Base-by-base conservation (phyloP, 2,113 vertebrate genomes). In the Percina caprodes region DNA sequence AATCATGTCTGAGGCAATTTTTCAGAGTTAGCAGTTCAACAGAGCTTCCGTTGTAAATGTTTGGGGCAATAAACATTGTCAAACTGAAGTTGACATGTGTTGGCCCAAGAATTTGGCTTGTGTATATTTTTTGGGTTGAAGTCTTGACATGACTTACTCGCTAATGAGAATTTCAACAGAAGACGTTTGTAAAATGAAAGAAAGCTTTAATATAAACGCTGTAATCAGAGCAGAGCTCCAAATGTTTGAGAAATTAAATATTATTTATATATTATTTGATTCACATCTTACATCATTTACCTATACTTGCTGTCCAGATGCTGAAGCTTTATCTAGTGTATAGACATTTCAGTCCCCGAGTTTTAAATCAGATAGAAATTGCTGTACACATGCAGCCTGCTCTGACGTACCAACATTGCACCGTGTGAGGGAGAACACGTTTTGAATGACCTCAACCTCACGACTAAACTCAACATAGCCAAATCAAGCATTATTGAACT, bases 401-500 rank as follows among this genome's bases (percentile, higher is more conserved):
- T 52, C 24, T 48, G 58, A 86, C 30, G 3, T 81, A 79, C 72
- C 77, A 75, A 74, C 62, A 83, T 69, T 77, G 48, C 42, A 42
- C 49, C 6, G 23, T 84, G 81, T 6, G 61, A 54, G 72, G 42
- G 55, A 83, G 82, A 84, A 76, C 77, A 83, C 72, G 74, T 81
- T 87, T 75, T 8, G 30, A 88, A 81, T 85, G 86, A 89, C 90
- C 90, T 92, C 85, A 77, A 69, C 68, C 87, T 76, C 80, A 42
- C 45, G 59, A 85, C 86, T 66, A 70, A 90, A 89, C 89, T 66
- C 83, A 88, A 91, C 84, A 56, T 71, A 74, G 79, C 71, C 85
- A 80, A 92, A 92, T 91, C 87, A 91, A 84, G n/a, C 80, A 86
- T 92, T 82, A 89, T 91, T 88, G 87, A 92, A 92, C 77, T 65